Conservation (phyloP, 2,797 vertebrate species). For the Chrosomus eos region DNA sequence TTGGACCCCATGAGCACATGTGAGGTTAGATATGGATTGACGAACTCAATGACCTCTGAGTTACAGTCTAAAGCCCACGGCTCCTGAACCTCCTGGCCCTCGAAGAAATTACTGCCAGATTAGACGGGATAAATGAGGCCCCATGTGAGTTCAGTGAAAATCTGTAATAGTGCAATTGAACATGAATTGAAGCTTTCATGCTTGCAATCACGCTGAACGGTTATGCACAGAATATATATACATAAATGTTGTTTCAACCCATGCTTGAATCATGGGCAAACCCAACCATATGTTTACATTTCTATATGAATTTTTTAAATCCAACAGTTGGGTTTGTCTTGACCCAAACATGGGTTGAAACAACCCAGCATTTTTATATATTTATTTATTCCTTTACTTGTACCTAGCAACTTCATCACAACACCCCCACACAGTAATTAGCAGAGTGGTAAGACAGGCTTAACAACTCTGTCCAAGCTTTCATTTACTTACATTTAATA, state of each 20-base stretch:
- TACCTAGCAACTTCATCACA: background rate
- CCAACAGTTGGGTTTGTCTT: background rate
- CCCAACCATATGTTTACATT: too few relatives aligned
- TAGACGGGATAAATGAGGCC: slow-evolving; percentile 33
- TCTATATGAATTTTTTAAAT: background rate
- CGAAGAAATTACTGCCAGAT: slow-evolving; percentile 37
- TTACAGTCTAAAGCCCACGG: background rate
- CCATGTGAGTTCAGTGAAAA: background rate
- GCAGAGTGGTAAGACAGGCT: slow-evolving; percentile 6
- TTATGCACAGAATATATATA: background rate
- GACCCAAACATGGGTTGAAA: background rate
- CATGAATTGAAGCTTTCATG: background rate
- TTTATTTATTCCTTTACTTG: background rate
- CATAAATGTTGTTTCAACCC: background rate
- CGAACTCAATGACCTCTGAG: slow-evolving; percentile 9
- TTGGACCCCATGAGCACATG: background rate
- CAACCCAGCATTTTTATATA: background rate
- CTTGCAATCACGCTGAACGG: background rate
- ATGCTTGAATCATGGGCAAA: too few relatives aligned
- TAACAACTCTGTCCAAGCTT: background rate
- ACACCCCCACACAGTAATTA: background rate
- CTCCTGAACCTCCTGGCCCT: slow-evolving; percentile 30
- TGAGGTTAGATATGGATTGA: slow-evolving; percentile 10
- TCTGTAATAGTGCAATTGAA: background rate
- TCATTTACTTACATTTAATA: slow-evolving; percentile 4